phyloP scores from a whole-genome alignment of 2,113 vertebrate species.

The Pterocles gutturalis region DNA sequence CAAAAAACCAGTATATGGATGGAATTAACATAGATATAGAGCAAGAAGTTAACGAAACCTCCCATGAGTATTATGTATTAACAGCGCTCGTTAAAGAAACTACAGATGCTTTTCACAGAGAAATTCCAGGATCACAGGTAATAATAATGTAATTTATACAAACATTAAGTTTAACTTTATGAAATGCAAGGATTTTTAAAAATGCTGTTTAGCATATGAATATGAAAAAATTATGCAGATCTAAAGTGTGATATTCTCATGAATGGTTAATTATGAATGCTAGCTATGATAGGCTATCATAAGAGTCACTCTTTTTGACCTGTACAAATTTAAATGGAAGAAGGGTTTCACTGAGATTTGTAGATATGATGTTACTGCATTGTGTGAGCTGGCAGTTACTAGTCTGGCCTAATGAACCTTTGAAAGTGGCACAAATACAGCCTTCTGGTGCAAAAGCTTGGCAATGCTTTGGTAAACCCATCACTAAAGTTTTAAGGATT shows the following conservation, averaged over 20 bases:
- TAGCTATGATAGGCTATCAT: not conserved
- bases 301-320: not conserved
- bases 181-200: not conserved
- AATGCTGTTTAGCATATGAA: not conserved
- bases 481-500: not conserved
- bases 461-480: not conserved
- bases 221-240: not conserved
- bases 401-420: not conserved
- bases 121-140: conserved; percentile 95
- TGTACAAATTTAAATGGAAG: not conserved
- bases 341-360: not conserved
- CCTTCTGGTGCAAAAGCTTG: not conserved
- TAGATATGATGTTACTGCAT: not conserved
- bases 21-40: conserved; percentile 97
- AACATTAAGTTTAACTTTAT: not conserved
- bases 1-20: conserved; percentile 93
- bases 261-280: not conserved
- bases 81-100: conserved; percentile 91
- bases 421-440: not conserved
- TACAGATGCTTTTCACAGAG: conserved; percentile 88
- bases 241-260: not conserved
- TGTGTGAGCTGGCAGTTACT: not conserved
- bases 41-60: conserved; percentile 81
- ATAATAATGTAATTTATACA: not conserved
- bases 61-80: conserved; percentile 87